Conservation (phyloP, 2,113 vertebrate genomes). For the Entelurus aequoreus region DNA sequence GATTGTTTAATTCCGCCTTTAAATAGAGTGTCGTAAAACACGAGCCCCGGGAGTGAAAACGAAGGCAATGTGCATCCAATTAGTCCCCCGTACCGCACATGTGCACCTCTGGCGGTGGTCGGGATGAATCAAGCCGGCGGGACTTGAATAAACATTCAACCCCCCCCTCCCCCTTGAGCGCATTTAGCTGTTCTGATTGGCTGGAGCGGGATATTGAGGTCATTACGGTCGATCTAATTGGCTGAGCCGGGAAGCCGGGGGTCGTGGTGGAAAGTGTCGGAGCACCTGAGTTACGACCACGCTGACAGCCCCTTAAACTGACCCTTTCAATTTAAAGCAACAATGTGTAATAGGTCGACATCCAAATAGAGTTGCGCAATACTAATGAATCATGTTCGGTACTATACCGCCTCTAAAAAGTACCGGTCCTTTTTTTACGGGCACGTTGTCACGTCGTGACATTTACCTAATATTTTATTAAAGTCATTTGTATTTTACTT, state of each 20-base stretch:
- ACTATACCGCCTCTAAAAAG: too few species aligned
- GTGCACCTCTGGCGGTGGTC: slow-evolving; percentile 3
- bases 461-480: too few species aligned
- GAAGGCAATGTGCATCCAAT: slow-evolving; percentile 13
- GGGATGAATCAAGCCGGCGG: slow-evolving; percentile 26
- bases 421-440: too few species aligned
- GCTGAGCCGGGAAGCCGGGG: slow-evolving; percentile 43
- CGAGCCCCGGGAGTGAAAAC: slow-evolving; percentile 5
- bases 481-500: too few species aligned
- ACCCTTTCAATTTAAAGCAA: not conserved
- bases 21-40: slow-evolving; percentile 4
- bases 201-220: slow-evolving; percentile 66
- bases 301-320: not conserved
- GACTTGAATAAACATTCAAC: slow-evolving; percentile 53
- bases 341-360: not conserved
- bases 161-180: slow-evolving; percentile 35
- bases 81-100: slow-evolving; percentile 7
- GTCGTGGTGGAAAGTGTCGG: slow-evolving; percentile 45
- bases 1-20: slow-evolving; percentile 34
- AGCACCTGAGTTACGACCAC: slow-evolving; percentile 7
- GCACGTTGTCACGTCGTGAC: too few species aligned
- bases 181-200: slow-evolving; percentile 70
- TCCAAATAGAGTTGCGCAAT: too few species aligned
- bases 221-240: slow-evolving; percentile 55
- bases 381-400: too few species aligned